Evolutionary conservation across 1,140 invertebrate species (phyloP).

Genomic region (Rhyzopertha dominica): DNA sequence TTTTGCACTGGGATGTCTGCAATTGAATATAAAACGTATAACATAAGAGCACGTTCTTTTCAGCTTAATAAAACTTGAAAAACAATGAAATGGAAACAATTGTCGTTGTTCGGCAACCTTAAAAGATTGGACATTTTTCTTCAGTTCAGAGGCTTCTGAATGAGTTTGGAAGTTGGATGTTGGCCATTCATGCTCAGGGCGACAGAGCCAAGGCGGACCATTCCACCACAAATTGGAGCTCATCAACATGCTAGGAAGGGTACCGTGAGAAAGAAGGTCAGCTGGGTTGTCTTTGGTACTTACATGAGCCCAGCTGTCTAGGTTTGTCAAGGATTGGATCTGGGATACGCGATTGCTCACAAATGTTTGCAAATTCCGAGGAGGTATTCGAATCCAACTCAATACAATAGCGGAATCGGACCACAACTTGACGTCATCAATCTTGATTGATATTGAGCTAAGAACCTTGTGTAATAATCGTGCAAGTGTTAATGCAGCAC

Average conservation of each 20-base stretch:
- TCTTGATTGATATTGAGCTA: background rate
- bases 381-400: background rate
- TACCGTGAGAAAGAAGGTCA: slow-evolving; percentile 2
- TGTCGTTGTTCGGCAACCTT: background rate
- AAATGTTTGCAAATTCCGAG: background rate
- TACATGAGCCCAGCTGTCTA: slow-evolving; percentile 1
- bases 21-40: background rate
- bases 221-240: background rate
- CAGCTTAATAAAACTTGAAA: background rate
- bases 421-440: background rate
- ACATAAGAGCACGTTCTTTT: background rate
- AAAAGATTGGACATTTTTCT: background rate
- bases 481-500: slow-evolving; percentile 5
- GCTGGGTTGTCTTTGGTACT: slow-evolving; percentile 6
- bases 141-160: background rate
- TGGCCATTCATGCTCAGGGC: background rate
- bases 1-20: background rate
- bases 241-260: background rate
- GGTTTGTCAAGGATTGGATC: slow-evolving; percentile 5
- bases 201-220: background rate
- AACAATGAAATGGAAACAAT: background rate
- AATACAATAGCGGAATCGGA: background rate
- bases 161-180: background rate
- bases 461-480: background rate
- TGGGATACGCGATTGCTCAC: slow-evolving; percentile 1